These are phyloP conservation scores for Drosophila nikananu DNA, from an alignment of 1,140 invertebrate species.

Conservation along the genomic window DNA sequence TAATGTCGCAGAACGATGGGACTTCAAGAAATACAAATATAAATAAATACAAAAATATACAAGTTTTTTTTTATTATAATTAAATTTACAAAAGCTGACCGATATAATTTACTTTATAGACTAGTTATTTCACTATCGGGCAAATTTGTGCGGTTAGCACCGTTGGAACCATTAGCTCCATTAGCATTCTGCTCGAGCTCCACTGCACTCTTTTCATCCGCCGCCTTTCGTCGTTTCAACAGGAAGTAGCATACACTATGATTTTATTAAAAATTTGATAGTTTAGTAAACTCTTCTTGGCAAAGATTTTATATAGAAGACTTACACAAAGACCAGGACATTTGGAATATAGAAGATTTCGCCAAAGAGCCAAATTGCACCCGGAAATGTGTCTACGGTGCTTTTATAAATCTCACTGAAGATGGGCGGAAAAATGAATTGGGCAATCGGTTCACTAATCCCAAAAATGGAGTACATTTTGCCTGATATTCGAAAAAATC, in stretches of 20 bases:
- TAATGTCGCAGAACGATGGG: no score
- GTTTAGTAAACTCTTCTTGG: neutral
- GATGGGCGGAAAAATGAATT: constrained; percentile 80
- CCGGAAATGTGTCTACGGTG: constrained; percentile 76
- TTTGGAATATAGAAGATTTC: constrained; percentile 82
- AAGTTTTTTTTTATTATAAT: constrained; percentile 18
- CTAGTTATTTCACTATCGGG: constrained; percentile 79
- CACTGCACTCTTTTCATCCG: constrained; percentile 37
- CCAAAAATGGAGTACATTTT: constrained; percentile 85
- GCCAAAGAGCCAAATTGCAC: constrained; percentile 79
- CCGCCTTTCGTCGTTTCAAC: constrained; percentile 57
- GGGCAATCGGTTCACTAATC: constrained; percentile 77
- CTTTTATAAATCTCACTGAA: constrained; percentile 73
- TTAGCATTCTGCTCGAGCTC: constrained; percentile 62
- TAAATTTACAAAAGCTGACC: constrained; percentile 40
- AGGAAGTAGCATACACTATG: constrained; percentile 70
- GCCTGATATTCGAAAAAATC: constrained; percentile 43
- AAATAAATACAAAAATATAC: constrained; percentile 26
- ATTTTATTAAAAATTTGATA: neutral
- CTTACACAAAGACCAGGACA: constrained; percentile 83
- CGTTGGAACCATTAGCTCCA: constrained; percentile 26
- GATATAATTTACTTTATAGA: constrained; percentile 58
- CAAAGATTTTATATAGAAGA: neutral
- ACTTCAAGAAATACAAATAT: neutral
- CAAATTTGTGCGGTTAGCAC: constrained; percentile 31